These are phyloP conservation scores for Heliconius ethilla DNA, from an alignment of 2,888 invertebrate genomes.

Conservation along the genomic window DNA sequence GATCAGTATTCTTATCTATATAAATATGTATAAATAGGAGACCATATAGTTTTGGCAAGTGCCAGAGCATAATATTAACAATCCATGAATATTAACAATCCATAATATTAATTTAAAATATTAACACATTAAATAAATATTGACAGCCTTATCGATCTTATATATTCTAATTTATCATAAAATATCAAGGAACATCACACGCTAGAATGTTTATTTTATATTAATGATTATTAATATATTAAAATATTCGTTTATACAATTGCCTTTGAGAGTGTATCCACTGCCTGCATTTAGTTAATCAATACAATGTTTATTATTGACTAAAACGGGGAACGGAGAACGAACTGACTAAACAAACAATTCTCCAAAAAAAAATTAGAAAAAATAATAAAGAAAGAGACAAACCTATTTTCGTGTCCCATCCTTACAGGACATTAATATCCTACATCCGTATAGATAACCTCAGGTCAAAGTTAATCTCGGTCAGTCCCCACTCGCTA, in stretches of 20 bases:
- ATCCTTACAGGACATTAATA: conserved; percentile 43
- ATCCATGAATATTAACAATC: conserved; percentile 1
- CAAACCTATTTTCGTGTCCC: not conserved
- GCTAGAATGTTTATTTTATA: too few relatives aligned
- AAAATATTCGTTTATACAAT: not conserved
- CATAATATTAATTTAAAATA: not conserved
- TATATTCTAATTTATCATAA: not conserved
- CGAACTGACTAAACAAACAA: too few relatives aligned
- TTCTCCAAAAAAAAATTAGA: too few relatives aligned
- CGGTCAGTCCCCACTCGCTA: conserved; percentile 53
- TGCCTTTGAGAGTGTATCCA: not conserved
- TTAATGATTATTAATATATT: too few relatives aligned
- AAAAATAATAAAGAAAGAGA: not conserved
- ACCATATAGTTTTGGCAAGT: not conserved
- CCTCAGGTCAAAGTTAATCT: conserved; percentile 42
- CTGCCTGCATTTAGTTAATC: not conserved
- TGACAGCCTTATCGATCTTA: not conserved
- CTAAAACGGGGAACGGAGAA: too few relatives aligned
- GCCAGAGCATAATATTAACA: not conserved
- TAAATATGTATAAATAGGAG: conserved; percentile 15
- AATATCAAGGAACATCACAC: not conserved
- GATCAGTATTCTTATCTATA: conserved; percentile 5
- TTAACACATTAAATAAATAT: not conserved
- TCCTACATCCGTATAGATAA: conserved; percentile 47
- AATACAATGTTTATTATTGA: too few relatives aligned